Conservation (phyloP, 2,797 vertebrate species). For the Sphenodon punctatus region DNA sequence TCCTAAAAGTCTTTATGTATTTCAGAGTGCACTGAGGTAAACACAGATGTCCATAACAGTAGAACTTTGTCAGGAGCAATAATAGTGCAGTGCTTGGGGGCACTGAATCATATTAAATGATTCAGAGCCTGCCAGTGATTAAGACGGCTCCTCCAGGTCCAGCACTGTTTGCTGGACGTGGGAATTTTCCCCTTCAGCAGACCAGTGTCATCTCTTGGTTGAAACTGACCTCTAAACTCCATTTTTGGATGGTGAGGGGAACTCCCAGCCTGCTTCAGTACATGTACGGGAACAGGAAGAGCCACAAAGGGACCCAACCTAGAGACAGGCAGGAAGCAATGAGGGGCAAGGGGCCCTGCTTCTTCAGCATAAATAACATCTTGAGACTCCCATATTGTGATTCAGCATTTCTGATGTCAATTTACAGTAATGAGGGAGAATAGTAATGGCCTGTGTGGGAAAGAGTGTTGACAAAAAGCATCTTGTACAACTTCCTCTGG, state of each 20-base stretch:
- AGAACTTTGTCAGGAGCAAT: too few relatives aligned
- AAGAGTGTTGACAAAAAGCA: conserved; percentile 62
- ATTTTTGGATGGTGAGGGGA: not conserved
- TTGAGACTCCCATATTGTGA: conserved; percentile 52
- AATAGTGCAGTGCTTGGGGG: not conserved
- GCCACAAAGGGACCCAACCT: conserved; percentile 35
- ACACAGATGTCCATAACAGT: too few relatives aligned
- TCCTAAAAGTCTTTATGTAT: too few relatives aligned
- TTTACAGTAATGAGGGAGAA: conserved; percentile 62
- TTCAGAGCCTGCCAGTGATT: not conserved
- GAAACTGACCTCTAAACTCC: not conserved
- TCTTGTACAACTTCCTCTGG: conserved; percentile 72
- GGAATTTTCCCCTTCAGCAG: not conserved
- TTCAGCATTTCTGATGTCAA: conserved; percentile 68
- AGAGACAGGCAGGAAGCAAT: conserved; percentile 52
- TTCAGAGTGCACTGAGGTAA: too few relatives aligned
- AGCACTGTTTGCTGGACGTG: not conserved
- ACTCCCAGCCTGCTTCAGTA: not conserved
- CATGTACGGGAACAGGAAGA: not conserved
- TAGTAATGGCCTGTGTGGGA: conserved; percentile 57
- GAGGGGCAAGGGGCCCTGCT: conserved; percentile 27
- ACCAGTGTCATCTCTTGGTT: not conserved
- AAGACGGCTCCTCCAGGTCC: conserved; percentile 2
- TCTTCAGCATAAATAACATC: conserved; percentile 51
- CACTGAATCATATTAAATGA: conserved; percentile 14